Base-by-base conservation (phyloP, 2,113 vertebrate species). In the Mormyrus iriodes region DNA sequence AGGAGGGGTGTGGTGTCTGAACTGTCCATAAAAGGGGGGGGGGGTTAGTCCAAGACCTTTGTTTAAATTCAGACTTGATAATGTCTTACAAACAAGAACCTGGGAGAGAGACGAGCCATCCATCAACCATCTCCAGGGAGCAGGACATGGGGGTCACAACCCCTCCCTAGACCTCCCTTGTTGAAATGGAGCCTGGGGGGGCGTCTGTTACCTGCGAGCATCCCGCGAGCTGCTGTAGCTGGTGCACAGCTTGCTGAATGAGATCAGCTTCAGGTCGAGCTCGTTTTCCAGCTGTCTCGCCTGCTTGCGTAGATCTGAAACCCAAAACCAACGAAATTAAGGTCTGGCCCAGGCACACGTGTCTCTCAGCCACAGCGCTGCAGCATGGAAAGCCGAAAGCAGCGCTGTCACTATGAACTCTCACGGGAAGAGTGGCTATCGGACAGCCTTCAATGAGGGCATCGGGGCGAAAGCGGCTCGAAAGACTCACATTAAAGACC, bases 211-310 rank as follows among this genome's bases (percentile, higher is more conserved):
- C 97, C 97, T 97, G 94, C 97, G 96, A 92, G 97, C 97, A 91
- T 99, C 98, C 85, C 98, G 96, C 73, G 92, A 90, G 90, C 95
- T 93, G 93, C 96, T 97, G 93, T 98, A 99, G 94, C 97, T 99
- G 91, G 98, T 99, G 94, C 98, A 99, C 2, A 99, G 95, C 94
- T 99, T 99, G 95, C 98, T 99, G 96, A 99, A 99, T 91, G 98
- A 99, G 55, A 99, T 98, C 92, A 99, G 93, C 92, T 99, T 99
- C 93, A 98, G 94, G 93, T 99, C 98, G 52, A 99, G 97, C 93
- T 99, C 98, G 85, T 98, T 99, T 94, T 99, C 98, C 94, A 99
- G 93, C 93, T 99, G 98, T 90, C 98, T 96, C 51, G 98, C 98
- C 95, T 99, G 98, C 94, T 99, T 99, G 92, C 98, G 94, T 93